Evolutionary conservation across 2,113 vertebrate species (phyloP).

Genomic region (Passer domesticus): DNA sequence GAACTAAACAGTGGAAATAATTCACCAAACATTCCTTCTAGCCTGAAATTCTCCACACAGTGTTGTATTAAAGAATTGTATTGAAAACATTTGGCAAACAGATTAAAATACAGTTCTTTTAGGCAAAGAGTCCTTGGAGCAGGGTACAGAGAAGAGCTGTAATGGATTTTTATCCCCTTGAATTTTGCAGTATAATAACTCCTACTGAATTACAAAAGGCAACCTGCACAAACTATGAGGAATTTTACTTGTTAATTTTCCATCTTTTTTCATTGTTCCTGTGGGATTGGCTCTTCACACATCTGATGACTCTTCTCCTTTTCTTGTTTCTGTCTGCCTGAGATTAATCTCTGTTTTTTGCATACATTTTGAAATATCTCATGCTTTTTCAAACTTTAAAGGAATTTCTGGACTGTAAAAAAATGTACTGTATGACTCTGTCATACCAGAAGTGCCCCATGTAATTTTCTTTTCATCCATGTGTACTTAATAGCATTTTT

Average conservation of each 20-base stretch:
- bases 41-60: not conserved
- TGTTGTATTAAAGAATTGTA: slow-evolving; percentile 28
- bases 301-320: slow-evolving; percentile 12
- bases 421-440: not conserved
- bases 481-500: not conserved
- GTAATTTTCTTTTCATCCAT: not conserved
- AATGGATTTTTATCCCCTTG: not conserved
- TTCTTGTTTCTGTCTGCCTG: not conserved
- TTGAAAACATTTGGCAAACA: slow-evolving; percentile 60
- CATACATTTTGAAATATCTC: not conserved
- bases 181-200: slow-evolving; percentile 44
- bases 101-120: slow-evolving; percentile 55
- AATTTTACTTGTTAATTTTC: slow-evolving; percentile 27
- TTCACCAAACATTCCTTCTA: not conserved
- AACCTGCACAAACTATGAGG: not conserved
- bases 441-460: not conserved
- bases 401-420: not conserved
- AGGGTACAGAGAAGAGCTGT: not conserved
- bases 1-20: not conserved
- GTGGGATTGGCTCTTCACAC: not conserved
- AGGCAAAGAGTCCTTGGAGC: slow-evolving; percentile 6
- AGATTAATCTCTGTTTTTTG: not conserved
- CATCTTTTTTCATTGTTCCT: not conserved
- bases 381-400: not conserved
- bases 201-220: not conserved